Evolutionary conservation across 2,797 vertebrate genomes (phyloP), one percentile per base, ranked within the genome.

Genomic region (Oreonectes daqikongensis): DNA sequence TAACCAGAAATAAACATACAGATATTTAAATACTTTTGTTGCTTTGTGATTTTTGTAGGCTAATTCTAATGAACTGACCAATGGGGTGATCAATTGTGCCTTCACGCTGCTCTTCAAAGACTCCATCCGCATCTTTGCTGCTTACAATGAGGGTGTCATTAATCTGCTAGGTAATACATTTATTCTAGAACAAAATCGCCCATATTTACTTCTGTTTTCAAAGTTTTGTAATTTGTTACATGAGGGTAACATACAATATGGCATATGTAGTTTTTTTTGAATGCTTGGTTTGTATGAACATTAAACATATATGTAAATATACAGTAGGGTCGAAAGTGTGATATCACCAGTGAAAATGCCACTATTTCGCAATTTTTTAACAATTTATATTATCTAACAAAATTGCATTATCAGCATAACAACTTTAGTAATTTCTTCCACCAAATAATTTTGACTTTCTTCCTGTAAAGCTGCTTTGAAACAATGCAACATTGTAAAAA

Each of bases 61-160:
- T 53, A 95, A 95, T 88, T 94, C 96, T 81, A 96, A 96, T 42
- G 95, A 98, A 89, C 89, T 99, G 86, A 97, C 94, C 85, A 99
- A 99, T 77, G 93, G 94, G 20, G 95, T 99, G 90, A 96, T 98
- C 90, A 95, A 94, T 86, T 95, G 95, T 69, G 96, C 95, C 70
- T 99, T 98, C 91, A 95, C 95, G 95, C 90, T 98, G 85, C 96
- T 99, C 82, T 98, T 98, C 83, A 98, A 97, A 92, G 97, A 98
- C 92, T 96, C 95, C 86, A 95, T 99, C 89, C 91, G 94, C 85
- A 94, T 99, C 88, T 99, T 98, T 89, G 95, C 95, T 82, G 96
- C 94, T 80, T 99, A 98, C 89, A 99, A 99, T 77, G 96, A 99
- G 84, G 96, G 97, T 17, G 95, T 98, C 87, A 95, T 98, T 90